Evolutionary conservation across 2,113 vertebrate species (phyloP).

Genomic region (Motacilla alba): DNA sequence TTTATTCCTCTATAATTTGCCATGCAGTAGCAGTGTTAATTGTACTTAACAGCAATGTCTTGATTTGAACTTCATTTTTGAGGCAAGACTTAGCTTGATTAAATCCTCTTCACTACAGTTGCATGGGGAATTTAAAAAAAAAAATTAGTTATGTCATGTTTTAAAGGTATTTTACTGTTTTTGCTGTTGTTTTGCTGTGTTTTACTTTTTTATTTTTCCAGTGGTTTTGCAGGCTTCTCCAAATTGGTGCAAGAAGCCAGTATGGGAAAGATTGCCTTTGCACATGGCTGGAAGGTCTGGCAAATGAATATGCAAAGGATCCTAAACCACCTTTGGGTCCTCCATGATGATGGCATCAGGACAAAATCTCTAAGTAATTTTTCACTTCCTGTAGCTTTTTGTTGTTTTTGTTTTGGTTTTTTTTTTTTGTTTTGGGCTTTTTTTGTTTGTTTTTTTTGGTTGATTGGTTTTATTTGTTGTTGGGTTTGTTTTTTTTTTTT

Average conservation of each 20-base stretch:
- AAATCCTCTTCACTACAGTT: background rate
- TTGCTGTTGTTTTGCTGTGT: background rate
- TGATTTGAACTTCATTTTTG: background rate
- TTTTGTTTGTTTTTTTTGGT: background rate
- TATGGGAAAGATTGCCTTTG: background rate
- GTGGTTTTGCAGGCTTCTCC: background rate
- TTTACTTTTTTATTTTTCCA: background rate
- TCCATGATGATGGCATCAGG: rapidly evolving
- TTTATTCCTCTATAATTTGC: background rate
- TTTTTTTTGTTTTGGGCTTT: too few species aligned
- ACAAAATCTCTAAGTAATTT: rapidly evolving
- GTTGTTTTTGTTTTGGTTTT: background rate
- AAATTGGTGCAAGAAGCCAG: background rate
- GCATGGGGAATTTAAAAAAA: background rate
- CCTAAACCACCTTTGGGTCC: background rate
- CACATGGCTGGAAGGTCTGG: rapidly evolving
- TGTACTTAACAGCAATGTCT: background rate
- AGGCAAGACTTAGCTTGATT: background rate
- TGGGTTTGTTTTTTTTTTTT: too few species aligned
- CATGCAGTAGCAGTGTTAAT: background rate
- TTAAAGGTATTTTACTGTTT: background rate
- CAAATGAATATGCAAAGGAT: background rate
- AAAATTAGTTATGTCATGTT: rapidly evolving
- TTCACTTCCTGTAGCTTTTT: background rate
- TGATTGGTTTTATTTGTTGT: too few species aligned